Conservation (phyloP, 2,113 vertebrate species). For the Ptyas mucosa region DNA sequence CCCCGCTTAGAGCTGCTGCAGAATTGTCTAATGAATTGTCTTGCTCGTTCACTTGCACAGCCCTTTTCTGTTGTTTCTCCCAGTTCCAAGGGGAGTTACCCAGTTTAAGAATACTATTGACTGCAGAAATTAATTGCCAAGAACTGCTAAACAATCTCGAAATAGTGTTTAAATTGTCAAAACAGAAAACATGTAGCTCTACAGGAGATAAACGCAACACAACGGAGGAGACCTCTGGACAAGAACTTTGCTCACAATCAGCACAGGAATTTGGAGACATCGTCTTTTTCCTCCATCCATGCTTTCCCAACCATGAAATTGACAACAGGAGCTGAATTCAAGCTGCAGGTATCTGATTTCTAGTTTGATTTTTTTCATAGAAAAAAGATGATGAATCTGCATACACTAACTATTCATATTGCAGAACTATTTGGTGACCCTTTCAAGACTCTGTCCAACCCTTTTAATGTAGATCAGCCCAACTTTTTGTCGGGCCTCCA, state of each 20-base stretch:
- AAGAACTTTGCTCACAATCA: neutral
- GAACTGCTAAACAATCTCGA: slow-evolving; percentile 63
- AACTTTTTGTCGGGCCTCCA: slow-evolving; percentile 59
- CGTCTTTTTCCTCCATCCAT: neutral
- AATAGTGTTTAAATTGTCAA: slow-evolving; percentile 63
- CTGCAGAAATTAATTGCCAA: slow-evolving; percentile 71
- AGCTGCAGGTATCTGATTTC: slow-evolving; percentile 24
- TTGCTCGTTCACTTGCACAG: slow-evolving; percentile 66
- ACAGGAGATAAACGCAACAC: slow-evolving; percentile 26
- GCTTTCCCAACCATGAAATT: fast-evolving
- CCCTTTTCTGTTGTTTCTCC: slow-evolving; percentile 61
- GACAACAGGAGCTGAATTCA: neutral
- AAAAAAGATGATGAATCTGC: slow-evolving; percentile 51
- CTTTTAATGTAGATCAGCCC: slow-evolving; percentile 56
- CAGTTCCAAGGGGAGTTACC: slow-evolving; percentile 68
- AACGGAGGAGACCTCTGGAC: slow-evolving; percentile 16
- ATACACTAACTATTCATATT: slow-evolving; percentile 52
- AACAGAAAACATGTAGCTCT: slow-evolving; percentile 66
- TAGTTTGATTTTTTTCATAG: slow-evolving; percentile 43
- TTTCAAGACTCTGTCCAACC: slow-evolving; percentile 48
- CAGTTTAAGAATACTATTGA: slow-evolving; percentile 69
- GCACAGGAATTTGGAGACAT: fast-evolving
- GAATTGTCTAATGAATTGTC: slow-evolving; percentile 80
- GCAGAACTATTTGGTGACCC: slow-evolving; percentile 52
- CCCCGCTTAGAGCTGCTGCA: slow-evolving; percentile 74